These are phyloP conservation scores for Plemyria rubiginata DNA, from an alignment of 2,888 invertebrate genomes.

Conservation along the genomic window DNA sequence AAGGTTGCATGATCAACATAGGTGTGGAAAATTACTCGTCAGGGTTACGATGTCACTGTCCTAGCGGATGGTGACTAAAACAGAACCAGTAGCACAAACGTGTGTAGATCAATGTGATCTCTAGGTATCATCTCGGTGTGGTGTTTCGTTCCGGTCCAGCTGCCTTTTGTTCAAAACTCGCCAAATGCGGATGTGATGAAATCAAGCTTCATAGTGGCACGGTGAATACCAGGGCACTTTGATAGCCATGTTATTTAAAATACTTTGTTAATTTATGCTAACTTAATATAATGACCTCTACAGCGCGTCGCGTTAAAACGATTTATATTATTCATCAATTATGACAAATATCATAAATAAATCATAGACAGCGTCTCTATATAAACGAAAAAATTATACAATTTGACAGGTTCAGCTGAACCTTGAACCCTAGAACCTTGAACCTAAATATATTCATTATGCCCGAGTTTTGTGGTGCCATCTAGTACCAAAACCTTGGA, in stretches of 20 bases:
- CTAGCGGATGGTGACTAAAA: conserved; percentile 4
- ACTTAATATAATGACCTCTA: too few species aligned
- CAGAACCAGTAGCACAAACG: conserved; percentile 6
- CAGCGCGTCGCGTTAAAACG: too few species aligned
- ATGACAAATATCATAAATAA: too few species aligned
- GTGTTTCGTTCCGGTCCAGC: conserved; percentile 24
- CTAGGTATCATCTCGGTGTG: conserved; percentile 4
- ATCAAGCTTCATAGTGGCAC: conserved; percentile 35
- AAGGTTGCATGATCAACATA: too few species aligned
- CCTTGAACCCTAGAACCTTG: too few species aligned
- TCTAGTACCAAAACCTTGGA: not conserved
- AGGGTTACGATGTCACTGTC: not conserved
- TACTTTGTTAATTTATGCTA: not conserved
- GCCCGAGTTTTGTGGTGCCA: not conserved
- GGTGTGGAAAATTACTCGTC: not conserved
- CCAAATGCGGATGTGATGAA: conserved; percentile 56
- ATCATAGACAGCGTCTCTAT: too few species aligned
- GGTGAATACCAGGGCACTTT: conserved; percentile 22
- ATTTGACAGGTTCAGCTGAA: too few species aligned
- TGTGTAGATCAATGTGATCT: conserved; percentile 7
- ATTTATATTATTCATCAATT: too few species aligned
- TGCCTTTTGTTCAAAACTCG: conserved; percentile 38
- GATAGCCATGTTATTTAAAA: not conserved
- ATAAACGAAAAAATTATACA: too few species aligned
- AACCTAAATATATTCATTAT: not conserved